Percentiles rank a stretch among this genome's conserved stretches.
phyloP scores from a whole-genome alignment of 2,888 invertebrate species.

The Isotomurus palustris region DNA sequence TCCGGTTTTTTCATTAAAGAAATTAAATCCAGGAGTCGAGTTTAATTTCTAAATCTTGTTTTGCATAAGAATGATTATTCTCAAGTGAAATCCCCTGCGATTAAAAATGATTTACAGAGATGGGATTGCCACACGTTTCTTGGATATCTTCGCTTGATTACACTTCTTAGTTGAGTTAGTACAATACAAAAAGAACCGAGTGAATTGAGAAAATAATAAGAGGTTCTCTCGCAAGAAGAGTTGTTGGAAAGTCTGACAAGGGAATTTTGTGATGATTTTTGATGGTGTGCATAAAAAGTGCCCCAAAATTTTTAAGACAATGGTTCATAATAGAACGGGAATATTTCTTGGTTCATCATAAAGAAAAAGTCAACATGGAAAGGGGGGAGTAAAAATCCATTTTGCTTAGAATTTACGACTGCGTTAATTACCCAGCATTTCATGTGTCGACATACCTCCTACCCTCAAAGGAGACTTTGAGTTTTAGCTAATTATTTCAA shows the following conservation, averaged over 20 bases:
- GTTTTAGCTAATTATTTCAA: background rate
- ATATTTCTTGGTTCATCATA: conserved; percentile 36
- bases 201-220: background rate
- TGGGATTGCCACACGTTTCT: too few species aligned
- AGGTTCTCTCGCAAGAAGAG: too few species aligned
- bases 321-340: conserved; percentile 29
- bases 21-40: background rate
- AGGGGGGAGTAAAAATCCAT: conserved; percentile 45
- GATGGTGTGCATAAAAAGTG: conserved; percentile 19
- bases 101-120: too few species aligned
- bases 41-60: background rate
- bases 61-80: background rate
- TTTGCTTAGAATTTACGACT: conserved; percentile 44
- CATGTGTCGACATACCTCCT: background rate
- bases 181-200: too few species aligned
- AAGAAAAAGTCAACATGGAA: conserved; percentile 41
- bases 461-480: background rate
- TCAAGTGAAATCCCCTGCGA: too few species aligned
- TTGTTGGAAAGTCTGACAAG: too few species aligned
- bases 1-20: conserved; percentile 6
- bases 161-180: too few species aligned
- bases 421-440: conserved; percentile 40
- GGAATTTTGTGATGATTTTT: background rate
- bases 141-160: too few species aligned
- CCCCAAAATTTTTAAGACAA: conserved; percentile 36